Base-by-base conservation (phyloP, 2,888 invertebrate species). In the Adelphocoris suturalis region DNA sequence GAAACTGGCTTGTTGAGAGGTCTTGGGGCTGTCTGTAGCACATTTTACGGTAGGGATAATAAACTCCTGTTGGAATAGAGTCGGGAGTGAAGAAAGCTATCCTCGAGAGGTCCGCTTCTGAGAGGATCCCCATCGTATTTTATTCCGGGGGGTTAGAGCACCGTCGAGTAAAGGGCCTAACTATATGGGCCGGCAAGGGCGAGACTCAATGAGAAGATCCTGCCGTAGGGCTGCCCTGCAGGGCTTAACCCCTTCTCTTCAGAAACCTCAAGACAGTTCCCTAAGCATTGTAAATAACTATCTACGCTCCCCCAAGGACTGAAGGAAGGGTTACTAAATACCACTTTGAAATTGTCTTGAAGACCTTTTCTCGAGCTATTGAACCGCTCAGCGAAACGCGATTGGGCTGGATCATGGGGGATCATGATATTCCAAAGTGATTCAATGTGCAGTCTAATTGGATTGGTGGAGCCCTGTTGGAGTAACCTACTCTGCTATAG, bases 231-330 rank as follows among this genome's bases (percentile, higher is more conserved):
- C 19, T 68, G 68, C 78, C 78, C 78, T 78, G 78, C 47, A 78
- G 46, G 76, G 46, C 78, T 78, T 78, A 78, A 16, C 78, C 46
- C 78, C 19, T 68, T 68, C 68, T 23, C 68, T 19, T 14, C 4
- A 46, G 78, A 85, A 85, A 85, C 85, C 85, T 85, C 85, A 57
- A 85, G 85, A 85, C 85, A 85, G 85, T 57, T 85, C 61, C 13
- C 85, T 61, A 85, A 85, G 85, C 85, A 85, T 61, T 85, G 85
- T 61, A 85, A 85, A 85, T 85, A 85, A 57, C 85, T 46, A 78
- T 78, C 78, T 78, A 78, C 78, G 78, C 46, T 47, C 13, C 78
- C 37, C 78, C 46, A 78, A 46, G 46, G 78, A 78, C 68, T 19
- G 13, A 11, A 16, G 46, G 78, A 78, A 46, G 78, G 28, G 78